Evolutionary conservation across 2,797 vertebrate species (phyloP).

Genomic region (Apogon hyalosoma): DNA sequence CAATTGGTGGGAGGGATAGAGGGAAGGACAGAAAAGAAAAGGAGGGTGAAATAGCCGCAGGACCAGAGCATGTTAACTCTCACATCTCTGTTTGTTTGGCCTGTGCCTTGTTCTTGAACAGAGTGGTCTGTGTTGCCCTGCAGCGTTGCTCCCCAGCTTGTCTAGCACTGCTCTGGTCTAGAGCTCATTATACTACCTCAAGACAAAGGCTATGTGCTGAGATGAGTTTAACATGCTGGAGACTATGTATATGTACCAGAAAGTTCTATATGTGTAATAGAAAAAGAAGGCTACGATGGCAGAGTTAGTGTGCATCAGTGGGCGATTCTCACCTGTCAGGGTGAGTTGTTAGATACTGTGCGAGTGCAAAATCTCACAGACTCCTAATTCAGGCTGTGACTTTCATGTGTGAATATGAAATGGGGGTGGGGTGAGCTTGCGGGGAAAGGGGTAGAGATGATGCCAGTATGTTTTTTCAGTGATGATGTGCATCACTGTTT

Average conservation of each 20-base stretch:
- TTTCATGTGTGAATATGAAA: slow-evolving; percentile 80
- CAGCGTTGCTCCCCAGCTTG: slow-evolving; percentile 60
- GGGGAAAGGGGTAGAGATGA: slow-evolving; percentile 34
- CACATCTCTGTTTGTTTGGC: slow-evolving; percentile 81
- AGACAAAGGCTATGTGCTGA: slow-evolving; percentile 49
- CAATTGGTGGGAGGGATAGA: slow-evolving; percentile 51
- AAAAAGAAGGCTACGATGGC: slow-evolving; percentile 12
- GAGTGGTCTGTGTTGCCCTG: slow-evolving; percentile 72
- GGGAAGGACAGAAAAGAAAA: slow-evolving; percentile 69
- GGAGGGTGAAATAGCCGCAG: slow-evolving; percentile 76
- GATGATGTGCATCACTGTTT: slow-evolving; percentile 56
- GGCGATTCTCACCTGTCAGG: slow-evolving; percentile 80
- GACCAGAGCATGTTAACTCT: slow-evolving; percentile 78
- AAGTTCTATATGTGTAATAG: slow-evolving; percentile 33
- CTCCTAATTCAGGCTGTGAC: slow-evolving; percentile 77
- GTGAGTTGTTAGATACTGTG: slow-evolving; percentile 76
- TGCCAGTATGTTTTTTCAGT: slow-evolving; percentile 27
- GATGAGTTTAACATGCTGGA: slow-evolving; percentile 33
- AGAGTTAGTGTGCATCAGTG: slow-evolving; percentile 64
- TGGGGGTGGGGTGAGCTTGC: slow-evolving; percentile 38
- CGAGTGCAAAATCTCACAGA: slow-evolving; percentile 80
- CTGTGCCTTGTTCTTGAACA: slow-evolving; percentile 74
- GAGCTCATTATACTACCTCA: slow-evolving; percentile 68
- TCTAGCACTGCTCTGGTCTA: slow-evolving; percentile 47
- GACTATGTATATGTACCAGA: slow-evolving; percentile 33